phyloP scores from a whole-genome alignment of 2,888 invertebrate species.

The Nematopogon swammerdamellus region DNA sequence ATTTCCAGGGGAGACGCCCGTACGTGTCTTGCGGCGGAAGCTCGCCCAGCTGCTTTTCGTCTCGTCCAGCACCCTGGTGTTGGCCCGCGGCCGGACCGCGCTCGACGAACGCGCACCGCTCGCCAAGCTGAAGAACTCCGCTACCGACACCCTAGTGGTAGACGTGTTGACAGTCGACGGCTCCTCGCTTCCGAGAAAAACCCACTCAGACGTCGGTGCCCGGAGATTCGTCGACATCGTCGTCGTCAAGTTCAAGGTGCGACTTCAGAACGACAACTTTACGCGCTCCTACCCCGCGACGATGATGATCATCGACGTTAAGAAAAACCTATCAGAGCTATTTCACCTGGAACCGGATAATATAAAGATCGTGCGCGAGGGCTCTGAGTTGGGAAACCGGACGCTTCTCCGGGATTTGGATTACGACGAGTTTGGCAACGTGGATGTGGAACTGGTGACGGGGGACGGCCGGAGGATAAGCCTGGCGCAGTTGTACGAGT shows the following conservation, averaged over 20 bases:
- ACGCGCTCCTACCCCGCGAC: slow-evolving; percentile 51
- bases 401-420: slow-evolving; percentile 41
- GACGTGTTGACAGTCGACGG: slow-evolving; percentile 31
- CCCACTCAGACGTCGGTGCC: neutral
- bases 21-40: slow-evolving; percentile 42
- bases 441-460: slow-evolving; percentile 39
- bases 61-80: slow-evolving; percentile 32
- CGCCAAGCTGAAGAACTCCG: slow-evolving; percentile 36
- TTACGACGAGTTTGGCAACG: slow-evolving; percentile 46
- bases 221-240: slow-evolving; percentile 40
- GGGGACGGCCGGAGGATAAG: slow-evolving; percentile 36
- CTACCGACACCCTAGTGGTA: slow-evolving; percentile 33
- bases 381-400: slow-evolving; percentile 34
- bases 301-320: slow-evolving; percentile 56
- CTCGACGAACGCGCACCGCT: slow-evolving; percentile 34
- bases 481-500: slow-evolving; percentile 41
- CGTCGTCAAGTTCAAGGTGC: slow-evolving; percentile 40
- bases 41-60: slow-evolving; percentile 37
- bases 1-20: slow-evolving; percentile 39
- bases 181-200: neutral
- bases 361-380: slow-evolving; percentile 46
- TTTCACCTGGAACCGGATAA: slow-evolving; percentile 52
- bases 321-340: slow-evolving; percentile 55
- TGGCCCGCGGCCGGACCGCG: slow-evolving; percentile 41
- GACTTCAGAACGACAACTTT: slow-evolving; percentile 38